These are phyloP conservation scores for Trichopria drosophilae DNA, from an alignment of 2,888 invertebrate species.

Conservation along the genomic window DNA sequence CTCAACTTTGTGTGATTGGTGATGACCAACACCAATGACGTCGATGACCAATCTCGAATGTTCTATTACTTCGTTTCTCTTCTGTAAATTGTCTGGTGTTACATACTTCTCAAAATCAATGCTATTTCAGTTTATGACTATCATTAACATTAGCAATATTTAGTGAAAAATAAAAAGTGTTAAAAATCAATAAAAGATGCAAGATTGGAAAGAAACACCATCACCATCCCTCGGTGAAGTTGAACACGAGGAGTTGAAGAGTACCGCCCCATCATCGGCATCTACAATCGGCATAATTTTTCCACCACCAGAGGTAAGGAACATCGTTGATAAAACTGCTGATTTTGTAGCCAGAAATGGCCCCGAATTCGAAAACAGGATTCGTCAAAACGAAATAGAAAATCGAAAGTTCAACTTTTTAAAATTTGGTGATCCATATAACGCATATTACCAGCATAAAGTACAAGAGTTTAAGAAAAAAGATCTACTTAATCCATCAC, in stretches of 20 bases:
- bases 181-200: too few species aligned
- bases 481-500: conserved; percentile 64
- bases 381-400: conserved; percentile 95
- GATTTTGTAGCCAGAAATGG: conserved; percentile 89
- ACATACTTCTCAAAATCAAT: too few species aligned
- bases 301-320: conserved; percentile 99
- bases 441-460: conserved; percentile 98
- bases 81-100: too few species aligned
- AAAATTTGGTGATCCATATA: conserved; percentile 94
- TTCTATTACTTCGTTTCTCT: too few species aligned
- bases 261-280: conserved; percentile 56
- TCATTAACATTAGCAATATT: too few species aligned
- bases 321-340: conserved; percentile 76
- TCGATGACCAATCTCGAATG: too few species aligned
- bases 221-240: too few species aligned
- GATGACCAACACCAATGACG: too few species aligned
- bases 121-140: too few species aligned
- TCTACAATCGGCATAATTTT: conserved; percentile 91
- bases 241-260: conserved; percentile 40
- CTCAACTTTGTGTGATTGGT: too few species aligned
- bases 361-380: conserved; percentile 97
- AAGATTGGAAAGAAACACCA: too few species aligned
- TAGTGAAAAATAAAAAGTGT: too few species aligned
- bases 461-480: conserved; percentile 94
- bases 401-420: conserved; percentile 99